Percentiles rank a stretch among this genome's conserved stretches.
These are phyloP conservation scores for Exephanes ischioxanthus DNA, from an alignment of 2,888 invertebrate species.

Conservation along the genomic window DNA sequence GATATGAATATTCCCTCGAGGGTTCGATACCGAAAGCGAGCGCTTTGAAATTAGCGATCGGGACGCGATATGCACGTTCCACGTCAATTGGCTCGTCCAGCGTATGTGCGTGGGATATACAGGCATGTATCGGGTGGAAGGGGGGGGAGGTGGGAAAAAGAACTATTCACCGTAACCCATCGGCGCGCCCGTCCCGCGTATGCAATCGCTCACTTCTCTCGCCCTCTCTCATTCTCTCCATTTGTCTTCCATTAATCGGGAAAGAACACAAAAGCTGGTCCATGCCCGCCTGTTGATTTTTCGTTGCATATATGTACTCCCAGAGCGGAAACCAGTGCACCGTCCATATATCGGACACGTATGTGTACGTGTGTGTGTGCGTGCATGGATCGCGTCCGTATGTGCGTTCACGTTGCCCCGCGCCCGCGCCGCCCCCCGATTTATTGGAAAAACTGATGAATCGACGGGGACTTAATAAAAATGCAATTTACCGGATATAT, in stretches of 20 bases:
- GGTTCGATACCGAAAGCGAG: conserved; percentile 42
- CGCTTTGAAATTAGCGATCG: conserved; percentile 66
- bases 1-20: conserved; percentile 63
- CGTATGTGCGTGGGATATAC: not conserved
- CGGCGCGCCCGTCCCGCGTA: conserved; percentile 16
- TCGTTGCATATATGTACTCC: conserved; percentile 66
- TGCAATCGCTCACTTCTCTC: not conserved
- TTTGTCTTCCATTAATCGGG: conserved; percentile 68
- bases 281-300: conserved; percentile 80
- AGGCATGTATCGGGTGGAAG: not conserved
- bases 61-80: conserved; percentile 58
- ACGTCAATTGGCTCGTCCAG: conserved; percentile 59
- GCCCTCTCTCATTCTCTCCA: conserved; percentile 41
- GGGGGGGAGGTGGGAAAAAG: conserved; percentile 7
- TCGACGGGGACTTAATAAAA: conserved; percentile 65
- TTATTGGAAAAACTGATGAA: conserved; percentile 64
- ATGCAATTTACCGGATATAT: conserved; percentile 65
- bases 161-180: conserved; percentile 60
- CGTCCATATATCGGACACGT: conserved; percentile 9
- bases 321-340: conserved; percentile 4
- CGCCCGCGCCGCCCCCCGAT: conserved; percentile 45
- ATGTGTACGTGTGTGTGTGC: not conserved
- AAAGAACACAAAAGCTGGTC: conserved; percentile 73
- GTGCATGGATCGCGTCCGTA: conserved; percentile 24
- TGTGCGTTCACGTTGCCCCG: conserved; percentile 23